These are phyloP conservation scores for Sapajus apella DNA, from an alignment of 2,113 vertebrate genomes.

Conservation along the genomic window DNA sequence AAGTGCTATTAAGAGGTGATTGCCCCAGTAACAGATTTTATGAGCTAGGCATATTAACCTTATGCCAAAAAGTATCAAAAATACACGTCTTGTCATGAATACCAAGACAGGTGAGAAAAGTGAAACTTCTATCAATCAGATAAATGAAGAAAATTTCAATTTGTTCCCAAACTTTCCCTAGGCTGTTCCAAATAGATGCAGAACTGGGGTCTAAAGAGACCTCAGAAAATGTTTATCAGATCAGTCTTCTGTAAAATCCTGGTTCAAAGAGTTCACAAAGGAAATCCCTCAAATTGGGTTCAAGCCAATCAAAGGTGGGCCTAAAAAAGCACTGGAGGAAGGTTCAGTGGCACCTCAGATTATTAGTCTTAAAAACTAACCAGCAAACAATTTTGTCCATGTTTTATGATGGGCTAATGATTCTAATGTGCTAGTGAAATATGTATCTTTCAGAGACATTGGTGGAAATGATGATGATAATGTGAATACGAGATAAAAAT, in stretches of 20 bases:
- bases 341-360: neutral
- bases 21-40: neutral
- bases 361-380: neutral
- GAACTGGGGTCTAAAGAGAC: neutral
- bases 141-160: neutral
- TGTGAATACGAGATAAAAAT: neutral
- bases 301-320: neutral
- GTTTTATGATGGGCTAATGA: neutral
- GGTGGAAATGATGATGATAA: neutral
- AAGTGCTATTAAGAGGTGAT: neutral
- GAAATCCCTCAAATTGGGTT: neutral
- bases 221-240: neutral
- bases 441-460: neutral
- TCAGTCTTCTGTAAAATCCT: neutral
- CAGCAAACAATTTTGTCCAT: neutral
- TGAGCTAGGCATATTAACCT: neutral
- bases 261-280: neutral
- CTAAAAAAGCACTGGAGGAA: neutral
- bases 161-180: neutral
- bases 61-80: constrained; percentile 8
- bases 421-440: neutral
- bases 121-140: neutral
- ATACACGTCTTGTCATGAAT: neutral
- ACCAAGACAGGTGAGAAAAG: neutral
- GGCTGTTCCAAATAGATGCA: neutral